A percentile compares a stretch with the other conserved stretches of the same genome.
These are phyloP conservation scores for Siniperca obscura DNA, from an alignment of 2,797 vertebrate species.

Conservation along the genomic window DNA sequence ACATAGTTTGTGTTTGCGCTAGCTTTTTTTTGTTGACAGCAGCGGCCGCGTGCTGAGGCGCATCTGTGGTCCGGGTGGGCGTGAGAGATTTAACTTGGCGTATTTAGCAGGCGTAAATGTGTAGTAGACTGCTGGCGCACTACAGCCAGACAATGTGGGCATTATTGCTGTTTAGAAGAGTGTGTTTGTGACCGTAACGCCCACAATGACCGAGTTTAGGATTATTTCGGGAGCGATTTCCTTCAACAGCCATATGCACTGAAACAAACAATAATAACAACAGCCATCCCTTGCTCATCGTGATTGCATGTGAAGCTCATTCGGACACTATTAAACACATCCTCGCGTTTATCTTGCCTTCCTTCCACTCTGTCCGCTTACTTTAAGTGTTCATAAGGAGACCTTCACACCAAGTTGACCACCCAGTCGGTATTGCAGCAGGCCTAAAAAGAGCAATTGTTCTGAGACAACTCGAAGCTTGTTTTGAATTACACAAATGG, in stretches of 20 bases:
- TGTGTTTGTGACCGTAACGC: background rate
- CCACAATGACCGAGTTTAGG: constrained; percentile 27
- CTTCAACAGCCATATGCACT: constrained; percentile 15
- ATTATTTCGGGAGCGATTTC: background rate
- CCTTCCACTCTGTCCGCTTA: constrained; percentile 11
- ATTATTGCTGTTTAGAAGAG: fast-evolving
- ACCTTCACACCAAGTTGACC: constrained; percentile 9
- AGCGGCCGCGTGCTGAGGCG: constrained; percentile 75
- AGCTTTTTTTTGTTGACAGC: constrained; percentile 80
- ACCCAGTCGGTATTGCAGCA: constrained; percentile 8
- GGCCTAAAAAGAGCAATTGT: constrained; percentile 62
- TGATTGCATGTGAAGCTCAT: constrained; percentile 13
- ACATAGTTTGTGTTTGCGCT: constrained; percentile 32
- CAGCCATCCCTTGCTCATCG: constrained; percentile 36
- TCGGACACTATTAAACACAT: constrained; percentile 20
- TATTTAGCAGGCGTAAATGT: constrained; percentile 56
- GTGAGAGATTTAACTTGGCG: constrained; percentile 79
- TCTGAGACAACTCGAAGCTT: constrained; percentile 71
- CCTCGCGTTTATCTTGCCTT: background rate
- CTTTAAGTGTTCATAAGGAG: constrained; percentile 10
- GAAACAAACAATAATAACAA: constrained; percentile 59
- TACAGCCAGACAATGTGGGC: background rate
- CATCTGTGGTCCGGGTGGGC: constrained; percentile 78
- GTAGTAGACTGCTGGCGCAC: constrained; percentile 29
- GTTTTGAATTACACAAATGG: constrained; percentile 57